These are phyloP conservation scores for Cranoglanis bouderius DNA, from an alignment of 2,113 vertebrate species.

Conservation along the genomic window DNA sequence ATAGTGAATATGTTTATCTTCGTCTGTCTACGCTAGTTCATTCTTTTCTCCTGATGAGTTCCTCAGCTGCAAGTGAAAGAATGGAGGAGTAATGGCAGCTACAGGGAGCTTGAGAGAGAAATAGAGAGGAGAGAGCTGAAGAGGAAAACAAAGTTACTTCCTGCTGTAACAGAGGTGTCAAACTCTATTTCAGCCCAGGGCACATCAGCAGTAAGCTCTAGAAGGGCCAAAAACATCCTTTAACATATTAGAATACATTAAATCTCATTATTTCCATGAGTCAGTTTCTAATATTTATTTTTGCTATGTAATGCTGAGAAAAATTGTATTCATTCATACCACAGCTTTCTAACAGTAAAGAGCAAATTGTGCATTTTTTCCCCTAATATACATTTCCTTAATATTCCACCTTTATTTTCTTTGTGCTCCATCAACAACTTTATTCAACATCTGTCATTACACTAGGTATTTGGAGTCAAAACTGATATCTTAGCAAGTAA, in stretches of 20 bases:
- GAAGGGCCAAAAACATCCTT: not conserved
- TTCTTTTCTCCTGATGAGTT: conserved; percentile 24
- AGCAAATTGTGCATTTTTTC: not conserved
- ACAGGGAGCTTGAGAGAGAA: not conserved
- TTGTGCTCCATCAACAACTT: too few relatives aligned
- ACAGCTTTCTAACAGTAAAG: not conserved
- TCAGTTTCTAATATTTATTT: not conserved
- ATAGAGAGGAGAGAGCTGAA: too few relatives aligned
- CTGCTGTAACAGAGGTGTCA: not conserved
- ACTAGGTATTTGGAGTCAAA: not conserved
- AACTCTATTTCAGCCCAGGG: not conserved
- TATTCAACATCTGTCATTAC: not conserved
- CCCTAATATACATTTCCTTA: too few relatives aligned
- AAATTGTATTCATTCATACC: not conserved
- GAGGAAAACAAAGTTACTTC: not conserved
- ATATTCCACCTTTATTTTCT: not conserved
- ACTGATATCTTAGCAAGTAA: not conserved
- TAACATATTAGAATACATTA: not conserved
- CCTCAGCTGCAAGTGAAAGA: not conserved
- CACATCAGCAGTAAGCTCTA: not conserved
- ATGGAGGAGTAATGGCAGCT: not conserved
- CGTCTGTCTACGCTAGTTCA: not conserved
- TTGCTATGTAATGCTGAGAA: not conserved
- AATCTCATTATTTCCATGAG: not conserved
- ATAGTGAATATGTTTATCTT: conserved; percentile 1